Evolutionary conservation across 2,888 invertebrate species (phyloP).

Genomic region (Cryptus viduatorius): DNA sequence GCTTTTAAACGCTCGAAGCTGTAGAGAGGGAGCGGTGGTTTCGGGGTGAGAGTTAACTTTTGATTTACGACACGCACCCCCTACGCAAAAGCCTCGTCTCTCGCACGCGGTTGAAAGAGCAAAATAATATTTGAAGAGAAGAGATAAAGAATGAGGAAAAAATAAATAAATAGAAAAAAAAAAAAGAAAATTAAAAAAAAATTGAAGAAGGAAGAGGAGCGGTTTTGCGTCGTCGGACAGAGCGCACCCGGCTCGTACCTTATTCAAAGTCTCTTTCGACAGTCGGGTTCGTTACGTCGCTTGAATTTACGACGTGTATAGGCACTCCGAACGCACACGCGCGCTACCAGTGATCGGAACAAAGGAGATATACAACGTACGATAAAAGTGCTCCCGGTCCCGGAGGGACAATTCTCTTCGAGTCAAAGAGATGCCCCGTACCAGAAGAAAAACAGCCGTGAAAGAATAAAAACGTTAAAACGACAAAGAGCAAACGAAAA

Average conservation of each 20-base stretch:
- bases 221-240: slow-evolving; percentile 72
- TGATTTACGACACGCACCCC: slow-evolving; percentile 69
- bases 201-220: slow-evolving; percentile 72
- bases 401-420: slow-evolving; percentile 53
- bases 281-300: slow-evolving; percentile 82
- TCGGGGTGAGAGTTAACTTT: slow-evolving; percentile 59
- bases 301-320: slow-evolving; percentile 81
- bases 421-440: slow-evolving; percentile 10
- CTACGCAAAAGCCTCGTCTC: slow-evolving; percentile 24
- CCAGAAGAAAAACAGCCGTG: slow-evolving; percentile 11
- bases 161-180: slow-evolving; percentile 55
- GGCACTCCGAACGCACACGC: slow-evolving; percentile 55
- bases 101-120: slow-evolving; percentile 50
- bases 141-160: slow-evolving; percentile 57
- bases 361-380: slow-evolving; percentile 68
- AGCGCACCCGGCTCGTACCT: slow-evolving; percentile 68
- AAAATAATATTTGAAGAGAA: slow-evolving; percentile 66
- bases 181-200: slow-evolving; percentile 56
- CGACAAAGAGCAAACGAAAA: slow-evolving; percentile 12
- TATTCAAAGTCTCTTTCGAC: slow-evolving; percentile 83
- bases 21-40: slow-evolving; percentile 27
- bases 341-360: slow-evolving; percentile 65
- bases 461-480: slow-evolving; percentile 33
- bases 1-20: slow-evolving; percentile 33
- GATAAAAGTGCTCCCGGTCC: slow-evolving; percentile 69